Conservation (phyloP, 2,797 vertebrate species). For the Myotis vivesi region DNA sequence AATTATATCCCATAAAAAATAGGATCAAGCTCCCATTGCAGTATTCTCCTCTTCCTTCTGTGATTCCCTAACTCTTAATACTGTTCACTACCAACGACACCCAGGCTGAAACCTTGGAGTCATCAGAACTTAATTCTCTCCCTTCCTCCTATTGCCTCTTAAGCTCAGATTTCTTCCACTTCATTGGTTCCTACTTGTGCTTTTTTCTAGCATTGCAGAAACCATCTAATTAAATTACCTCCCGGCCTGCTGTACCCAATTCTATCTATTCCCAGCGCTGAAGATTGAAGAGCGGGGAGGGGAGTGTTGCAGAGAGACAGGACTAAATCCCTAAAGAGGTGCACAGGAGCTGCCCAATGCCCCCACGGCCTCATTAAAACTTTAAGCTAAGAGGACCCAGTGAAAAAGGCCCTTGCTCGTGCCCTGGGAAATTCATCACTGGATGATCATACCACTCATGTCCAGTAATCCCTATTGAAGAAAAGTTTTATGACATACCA, state of each 20-base stretch:
- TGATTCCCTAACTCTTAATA: not conserved
- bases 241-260: not conserved
- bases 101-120: not conserved
- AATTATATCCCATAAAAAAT: not conserved
- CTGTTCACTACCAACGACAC: not conserved
- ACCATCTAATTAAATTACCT: constrained; percentile 4
- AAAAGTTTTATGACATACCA: not conserved
- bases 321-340: not conserved
- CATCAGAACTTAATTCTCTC: not conserved
- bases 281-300: not conserved
- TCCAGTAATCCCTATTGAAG: not conserved
- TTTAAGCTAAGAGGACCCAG: not conserved
- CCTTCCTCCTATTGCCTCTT: not conserved
- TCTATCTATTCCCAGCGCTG: not conserved
- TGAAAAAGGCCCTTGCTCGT: not conserved
- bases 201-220: not conserved
- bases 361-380: not conserved
- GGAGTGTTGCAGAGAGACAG: not conserved
- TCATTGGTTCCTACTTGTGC: not conserved
- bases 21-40: not conserved
- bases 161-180: not conserved
- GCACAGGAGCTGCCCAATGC: not conserved
- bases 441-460: not conserved
- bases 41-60: not conserved
- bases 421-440: not conserved